Percentiles rank a stretch among this genome's conserved stretches.
phyloP scores from a whole-genome alignment of 2,797 vertebrate genomes.

The Catharus ustulatus region DNA sequence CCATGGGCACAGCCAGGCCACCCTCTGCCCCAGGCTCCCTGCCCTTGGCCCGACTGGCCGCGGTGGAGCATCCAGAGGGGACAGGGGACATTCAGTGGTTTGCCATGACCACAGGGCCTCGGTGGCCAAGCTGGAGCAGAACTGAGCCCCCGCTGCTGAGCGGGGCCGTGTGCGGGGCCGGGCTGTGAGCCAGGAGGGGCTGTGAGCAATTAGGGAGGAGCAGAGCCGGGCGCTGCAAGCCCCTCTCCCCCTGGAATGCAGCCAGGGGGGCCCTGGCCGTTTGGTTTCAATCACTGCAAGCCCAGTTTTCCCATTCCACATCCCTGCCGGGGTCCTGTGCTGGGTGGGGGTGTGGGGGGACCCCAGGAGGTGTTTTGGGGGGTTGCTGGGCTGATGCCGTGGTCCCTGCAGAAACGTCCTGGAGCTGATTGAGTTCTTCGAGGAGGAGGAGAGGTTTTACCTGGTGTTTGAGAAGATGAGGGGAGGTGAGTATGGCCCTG shows the following conservation, averaged over 20 bases:
- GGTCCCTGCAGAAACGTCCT: slow-evolving; percentile 86
- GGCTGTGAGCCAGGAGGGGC: not conserved
- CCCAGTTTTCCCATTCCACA: rapidly evolving
- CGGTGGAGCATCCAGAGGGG: not conserved
- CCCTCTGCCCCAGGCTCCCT: not conserved
- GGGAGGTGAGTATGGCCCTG: slow-evolving; percentile 78
- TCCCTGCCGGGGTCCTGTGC: too few relatives aligned
- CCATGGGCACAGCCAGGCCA: rapidly evolving
- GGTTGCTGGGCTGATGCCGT: not conserved
- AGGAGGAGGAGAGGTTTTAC: slow-evolving; percentile 98
- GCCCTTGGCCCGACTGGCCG: rapidly evolving
- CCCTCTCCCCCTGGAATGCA: not conserved
- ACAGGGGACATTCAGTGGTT: rapidly evolving
- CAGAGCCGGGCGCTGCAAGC: rapidly evolving
- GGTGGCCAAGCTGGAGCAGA: not conserved
- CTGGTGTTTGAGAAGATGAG: slow-evolving; percentile 97
- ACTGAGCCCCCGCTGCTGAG: not conserved
- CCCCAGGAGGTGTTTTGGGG: not conserved
- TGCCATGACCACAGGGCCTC: not conserved
- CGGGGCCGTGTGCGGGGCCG: not conserved
- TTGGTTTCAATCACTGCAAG: slow-evolving; percentile 15
- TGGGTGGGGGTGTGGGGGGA: not conserved
- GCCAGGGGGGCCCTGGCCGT: not conserved
- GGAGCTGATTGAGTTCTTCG: slow-evolving; percentile 97
- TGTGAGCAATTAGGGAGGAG: slow-evolving; percentile 38